These are phyloP conservation scores for Marisa cornuarietis DNA, from an alignment of 1,140 invertebrate genomes.

Conservation along the genomic window DNA sequence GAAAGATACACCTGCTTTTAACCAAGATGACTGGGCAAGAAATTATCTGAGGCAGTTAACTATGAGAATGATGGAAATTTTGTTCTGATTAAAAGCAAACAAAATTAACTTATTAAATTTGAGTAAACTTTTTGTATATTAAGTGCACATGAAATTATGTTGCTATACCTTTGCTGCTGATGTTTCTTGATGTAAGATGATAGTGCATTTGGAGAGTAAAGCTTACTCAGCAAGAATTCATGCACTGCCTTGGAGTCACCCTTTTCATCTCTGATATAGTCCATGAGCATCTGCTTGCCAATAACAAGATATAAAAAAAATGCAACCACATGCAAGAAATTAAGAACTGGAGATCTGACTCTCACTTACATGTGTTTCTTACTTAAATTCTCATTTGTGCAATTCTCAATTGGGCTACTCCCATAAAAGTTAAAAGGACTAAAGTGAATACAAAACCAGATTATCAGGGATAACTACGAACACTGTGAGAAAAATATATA, in stretches of 20 bases:
- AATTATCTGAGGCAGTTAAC: background rate
- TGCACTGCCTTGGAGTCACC: background rate
- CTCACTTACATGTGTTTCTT: no score
- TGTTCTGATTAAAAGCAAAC: background rate
- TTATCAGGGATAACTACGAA: no score
- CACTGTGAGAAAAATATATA: no score
- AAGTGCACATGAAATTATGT: background rate
- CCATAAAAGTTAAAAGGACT: no score
- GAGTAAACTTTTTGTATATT: background rate
- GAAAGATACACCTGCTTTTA: background rate
- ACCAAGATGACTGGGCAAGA: background rate
- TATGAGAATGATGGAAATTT: background rate
- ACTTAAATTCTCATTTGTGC: no score
- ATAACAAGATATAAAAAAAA: background rate
- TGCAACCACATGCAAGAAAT: background rate
- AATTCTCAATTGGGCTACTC: no score
- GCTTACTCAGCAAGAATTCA: conserved; percentile 6
- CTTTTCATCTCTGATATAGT: conserved; percentile 2
- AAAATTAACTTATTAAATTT: background rate
- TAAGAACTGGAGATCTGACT: no score
- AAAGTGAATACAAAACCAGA: no score
- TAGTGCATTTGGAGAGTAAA: conserved; percentile 12
- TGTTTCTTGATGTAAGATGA: background rate
- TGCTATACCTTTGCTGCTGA: background rate
- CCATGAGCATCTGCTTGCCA: conserved; percentile 9